These are phyloP conservation scores for Synanthedon tipuliformis DNA, from an alignment of 2,888 invertebrate genomes.

Conservation along the genomic window DNA sequence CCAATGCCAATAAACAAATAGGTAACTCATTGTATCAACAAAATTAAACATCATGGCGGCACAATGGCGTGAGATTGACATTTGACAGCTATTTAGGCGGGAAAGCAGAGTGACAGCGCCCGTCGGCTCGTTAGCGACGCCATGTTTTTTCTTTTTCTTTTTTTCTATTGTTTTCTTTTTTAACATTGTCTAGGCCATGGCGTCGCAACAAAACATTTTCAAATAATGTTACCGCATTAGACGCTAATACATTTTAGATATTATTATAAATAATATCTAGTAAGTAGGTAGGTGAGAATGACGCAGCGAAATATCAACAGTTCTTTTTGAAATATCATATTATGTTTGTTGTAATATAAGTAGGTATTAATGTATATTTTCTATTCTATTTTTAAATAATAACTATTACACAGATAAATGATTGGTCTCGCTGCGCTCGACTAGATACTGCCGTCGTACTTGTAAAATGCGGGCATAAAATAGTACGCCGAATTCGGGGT, in stretches of 20 bases:
- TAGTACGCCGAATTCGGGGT: too few relatives aligned
- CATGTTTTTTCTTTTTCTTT: conserved; percentile 35
- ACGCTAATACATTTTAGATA: conserved; percentile 1
- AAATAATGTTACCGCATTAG: neutral
- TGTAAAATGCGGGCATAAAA: too few relatives aligned
- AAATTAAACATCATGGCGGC: conserved; percentile 14
- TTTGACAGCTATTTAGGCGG: conserved; percentile 61
- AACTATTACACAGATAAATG: too few relatives aligned
- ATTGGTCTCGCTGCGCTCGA: too few relatives aligned
- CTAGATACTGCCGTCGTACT: too few relatives aligned
- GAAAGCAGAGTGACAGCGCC: conserved; percentile 39
- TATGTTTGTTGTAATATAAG: too few relatives aligned
- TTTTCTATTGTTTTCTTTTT: conserved; percentile 9
- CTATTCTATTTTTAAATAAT: too few relatives aligned
- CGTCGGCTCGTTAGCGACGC: conserved; percentile 47
- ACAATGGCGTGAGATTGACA: conserved; percentile 33
- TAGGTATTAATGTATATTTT: too few relatives aligned
- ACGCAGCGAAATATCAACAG: too few relatives aligned
- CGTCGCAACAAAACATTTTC: neutral
- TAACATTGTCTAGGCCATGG: conserved; percentile 13
- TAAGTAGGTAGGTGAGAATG: neutral
- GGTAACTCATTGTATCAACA: conserved; percentile 5
- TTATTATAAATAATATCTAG: neutral
- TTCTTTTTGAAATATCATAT: too few relatives aligned
- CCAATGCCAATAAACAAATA: conserved; percentile 8